Evolutionary conservation across 2,888 invertebrate species (phyloP), one percentile per base, ranked within the genome.

Genomic region (Abscondita cerata): DNA sequence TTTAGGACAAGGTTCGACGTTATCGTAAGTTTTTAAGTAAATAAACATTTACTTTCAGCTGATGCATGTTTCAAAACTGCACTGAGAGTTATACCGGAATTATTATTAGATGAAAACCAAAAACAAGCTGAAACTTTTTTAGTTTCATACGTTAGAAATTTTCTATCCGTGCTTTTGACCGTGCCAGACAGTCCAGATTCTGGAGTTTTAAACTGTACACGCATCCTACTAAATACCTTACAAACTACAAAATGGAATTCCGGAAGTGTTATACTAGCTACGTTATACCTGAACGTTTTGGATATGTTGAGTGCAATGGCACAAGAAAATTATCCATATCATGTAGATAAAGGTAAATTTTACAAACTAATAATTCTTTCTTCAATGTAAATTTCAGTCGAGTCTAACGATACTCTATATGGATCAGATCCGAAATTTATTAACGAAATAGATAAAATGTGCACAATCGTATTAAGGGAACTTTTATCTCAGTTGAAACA

Each of bases 1-100:
- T 77, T 85, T 95, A 56, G 95, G 95, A 44, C 97, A 97, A 87
- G 93, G 93, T 93, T 78, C 70, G 51, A 6, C 25, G n/a, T 1
- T 44, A 8, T 11, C 20, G 20, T n/a, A n/a, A n/a, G n/a, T 44
- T 44, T 44, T 9, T n/a, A 44, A n/a, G n/a, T n/a, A 44, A 2
- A 0, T 12, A 18, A 6, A 44, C 19, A 1, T n/a, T 44, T 8
- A 19, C 3, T 84, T 81, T 73, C 74, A 94, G 96, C 94, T 59
- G 97, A 98, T 83, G 93, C 95, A 1, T 96, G 95, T 78, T 92
- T 97, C 72, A 96, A 96, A 81, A 93, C 95, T 20, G 89, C 95
- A 0, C 85, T 98, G 13, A 87, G 87, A 62, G 81, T 94, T 50
- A 86, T 97, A 66, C 87, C 90, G 0, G 93, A 95, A 69, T 83